Percentiles rank a stretch among this genome's conserved stretches.
Conservation (phyloP, 1,140 invertebrate species). For the Drosophila nikananu region DNA sequence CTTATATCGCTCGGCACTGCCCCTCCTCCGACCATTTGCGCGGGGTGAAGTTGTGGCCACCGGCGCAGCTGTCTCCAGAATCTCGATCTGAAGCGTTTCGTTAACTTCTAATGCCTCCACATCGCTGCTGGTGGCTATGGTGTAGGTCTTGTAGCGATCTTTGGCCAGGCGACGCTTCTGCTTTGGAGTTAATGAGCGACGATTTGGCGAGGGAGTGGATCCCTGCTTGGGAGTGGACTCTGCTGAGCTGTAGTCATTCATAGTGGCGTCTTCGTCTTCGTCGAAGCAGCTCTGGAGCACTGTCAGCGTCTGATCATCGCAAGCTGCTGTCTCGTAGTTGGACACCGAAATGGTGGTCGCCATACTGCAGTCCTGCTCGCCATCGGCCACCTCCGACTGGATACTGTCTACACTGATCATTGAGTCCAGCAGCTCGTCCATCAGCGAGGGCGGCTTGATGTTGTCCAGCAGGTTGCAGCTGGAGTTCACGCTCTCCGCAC, state of each 20-base stretch:
- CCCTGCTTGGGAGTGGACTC: conserved; percentile 90
- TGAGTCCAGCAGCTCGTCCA: conserved; percentile 92
- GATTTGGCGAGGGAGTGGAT: conserved; percentile 59
- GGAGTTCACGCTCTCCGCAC: conserved; percentile 86
- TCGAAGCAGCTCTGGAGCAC: conserved; percentile 84
- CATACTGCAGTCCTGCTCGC: conserved; percentile 65
- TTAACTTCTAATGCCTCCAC: conserved; percentile 78
- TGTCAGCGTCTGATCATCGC: conserved; percentile 87
- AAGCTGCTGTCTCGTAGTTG: conserved; percentile 80
- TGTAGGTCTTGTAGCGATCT: conserved; percentile 92
- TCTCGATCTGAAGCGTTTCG: conserved; percentile 75
- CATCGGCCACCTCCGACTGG: conserved; percentile 90
- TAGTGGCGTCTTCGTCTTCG: conserved; percentile 85
- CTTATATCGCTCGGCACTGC: conserved; percentile 76
- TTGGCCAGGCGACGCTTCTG: conserved; percentile 90
- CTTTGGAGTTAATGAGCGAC: conserved; percentile 89
- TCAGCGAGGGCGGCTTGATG: conserved; percentile 92
- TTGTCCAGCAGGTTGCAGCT: conserved; percentile 89
- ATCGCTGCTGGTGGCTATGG: conserved; percentile 87
- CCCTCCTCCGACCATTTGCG: conserved; percentile 51
- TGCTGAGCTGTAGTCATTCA: conserved; percentile 87
- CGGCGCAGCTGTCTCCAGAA: conserved; percentile 40
- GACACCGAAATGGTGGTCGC: conserved; percentile 80
- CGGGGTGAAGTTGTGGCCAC: conserved; percentile 47
- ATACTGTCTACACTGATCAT: conserved; percentile 94